Conservation (phyloP, 2,888 invertebrate genomes). For the Agrypnus murinus region DNA sequence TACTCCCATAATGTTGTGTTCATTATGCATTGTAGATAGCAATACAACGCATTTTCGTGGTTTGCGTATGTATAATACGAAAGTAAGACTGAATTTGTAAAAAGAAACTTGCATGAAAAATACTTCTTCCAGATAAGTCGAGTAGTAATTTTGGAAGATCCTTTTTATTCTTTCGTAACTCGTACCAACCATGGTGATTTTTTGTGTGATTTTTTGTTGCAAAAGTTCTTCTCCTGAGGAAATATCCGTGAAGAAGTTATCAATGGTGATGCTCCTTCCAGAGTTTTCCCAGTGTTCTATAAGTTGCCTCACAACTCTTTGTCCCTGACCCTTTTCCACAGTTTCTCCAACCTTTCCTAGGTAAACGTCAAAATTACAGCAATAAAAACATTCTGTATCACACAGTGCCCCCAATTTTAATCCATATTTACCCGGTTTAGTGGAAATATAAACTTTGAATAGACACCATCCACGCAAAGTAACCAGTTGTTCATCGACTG, state of each 20-base stretch:
- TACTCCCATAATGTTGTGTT: slow-evolving; percentile 9
- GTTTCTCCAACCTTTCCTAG: slow-evolving; percentile 6
- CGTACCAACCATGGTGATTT: slow-evolving; percentile 1
- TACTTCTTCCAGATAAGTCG: not conserved
- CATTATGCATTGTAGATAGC: not conserved
- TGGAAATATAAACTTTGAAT: slow-evolving; percentile 2
- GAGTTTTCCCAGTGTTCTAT: too few species aligned
- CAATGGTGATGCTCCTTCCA: not conserved
- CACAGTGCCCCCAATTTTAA: slow-evolving; percentile 4
- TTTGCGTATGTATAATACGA: slow-evolving; percentile 3
- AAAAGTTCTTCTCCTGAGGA: not conserved
- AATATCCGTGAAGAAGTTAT: slow-evolving; percentile 6
- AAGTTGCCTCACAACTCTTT: slow-evolving; percentile 7
- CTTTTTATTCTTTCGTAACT: not conserved
- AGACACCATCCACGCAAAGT: not conserved
- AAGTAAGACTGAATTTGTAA: slow-evolving; percentile 6
- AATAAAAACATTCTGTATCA: not conserved
- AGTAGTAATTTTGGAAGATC: not conserved
- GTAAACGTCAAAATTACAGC: slow-evolving; percentile 2
- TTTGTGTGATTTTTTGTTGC: too few species aligned
- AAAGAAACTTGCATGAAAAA: slow-evolving; percentile 4
- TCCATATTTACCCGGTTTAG: slow-evolving; percentile 1
- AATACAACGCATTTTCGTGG: slow-evolving; percentile 2
- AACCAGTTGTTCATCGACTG: slow-evolving; percentile 3
- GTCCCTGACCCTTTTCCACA: not conserved